Base-by-base conservation (phyloP, 2,888 invertebrate species). In the Harpagoxenus sublaevis region DNA sequence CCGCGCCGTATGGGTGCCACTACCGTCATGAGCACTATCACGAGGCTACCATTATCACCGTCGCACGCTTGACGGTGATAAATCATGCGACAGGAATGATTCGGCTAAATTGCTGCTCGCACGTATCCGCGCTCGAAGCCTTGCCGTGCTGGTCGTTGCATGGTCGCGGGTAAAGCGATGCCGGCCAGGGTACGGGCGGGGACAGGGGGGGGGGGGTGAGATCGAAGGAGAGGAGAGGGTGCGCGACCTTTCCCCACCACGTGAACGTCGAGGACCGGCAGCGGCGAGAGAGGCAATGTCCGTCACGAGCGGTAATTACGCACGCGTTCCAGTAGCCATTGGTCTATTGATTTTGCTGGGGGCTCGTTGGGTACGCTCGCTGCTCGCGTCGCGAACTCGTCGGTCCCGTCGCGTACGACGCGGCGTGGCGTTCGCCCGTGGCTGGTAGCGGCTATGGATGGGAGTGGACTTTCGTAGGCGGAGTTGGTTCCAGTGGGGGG, bases 81-180 rank as follows among this genome's bases (percentile, higher is more conserved):
- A 93, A 94, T 94, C 93, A 93, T 94, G 93, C 93, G 93, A 92
- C 92, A 90, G 90, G 92, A 94, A 93, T 93, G 94, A 94, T 94
- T 94, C 93, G 93, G 93, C 93, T 93, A 92, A 94, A 94, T 94
- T 93, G 93, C 92, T 93, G 93, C 93, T 93, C 93, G 92, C 93
- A 89, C 93, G 92, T 92, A 92, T 91, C 89, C 89, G 91, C 92
- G 90, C 87, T 85, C 89, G 88, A 90, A 88, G 87, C 90, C 91
- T 66, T 84, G 86, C 90, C 85, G 85, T 85, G 85, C 83, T 81
- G 81, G 74, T 82, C 83, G 84, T 42, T 60, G 39, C 65, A 79
- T 74, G 81, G 63, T 55, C 65, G 68, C 23, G 23, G 57, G 63
- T 23, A 39, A 84, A 87, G 74, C 51, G 78, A 68, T 18, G 48